A percentile compares a stretch with the other conserved stretches of the same genome.
Conservation (phyloP, 92 coral and sea anemone species). For the Paragorgia papillata region DNA sequence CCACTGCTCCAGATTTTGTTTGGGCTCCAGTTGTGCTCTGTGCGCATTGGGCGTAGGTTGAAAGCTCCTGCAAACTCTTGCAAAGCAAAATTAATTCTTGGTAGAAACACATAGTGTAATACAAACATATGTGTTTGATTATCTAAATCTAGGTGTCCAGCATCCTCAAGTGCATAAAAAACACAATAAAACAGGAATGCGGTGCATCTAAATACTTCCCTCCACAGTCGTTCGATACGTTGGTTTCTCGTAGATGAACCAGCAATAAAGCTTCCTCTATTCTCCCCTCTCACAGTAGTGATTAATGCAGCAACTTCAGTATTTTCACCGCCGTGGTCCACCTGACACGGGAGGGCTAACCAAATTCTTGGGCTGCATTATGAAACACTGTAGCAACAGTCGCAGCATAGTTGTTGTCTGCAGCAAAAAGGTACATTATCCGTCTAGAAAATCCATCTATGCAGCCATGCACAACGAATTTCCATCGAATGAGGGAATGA, state of each 20-base stretch:
- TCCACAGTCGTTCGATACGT: conserved; percentile 57
- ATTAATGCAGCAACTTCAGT: conserved; percentile 50
- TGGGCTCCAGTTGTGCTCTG: conserved; percentile 67
- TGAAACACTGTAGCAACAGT: conserved; percentile 49
- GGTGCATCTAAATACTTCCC: conserved; percentile 49
- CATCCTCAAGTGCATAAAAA: conserved; percentile 60
- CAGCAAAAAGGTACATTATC: conserved; percentile 56
- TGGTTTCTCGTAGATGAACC: conserved; percentile 62
- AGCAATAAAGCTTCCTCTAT: conserved; percentile 60
- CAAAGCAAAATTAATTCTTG: conserved; percentile 52
- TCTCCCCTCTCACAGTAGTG: conserved; percentile 44
- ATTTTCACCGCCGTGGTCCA: too few species aligned
- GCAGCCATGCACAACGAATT: conserved; percentile 53
- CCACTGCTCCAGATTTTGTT: conserved; percentile 62
- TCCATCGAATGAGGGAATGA: conserved; percentile 48
- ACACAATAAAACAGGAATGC: conserved; percentile 57
- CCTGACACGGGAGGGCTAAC: conserved; percentile 62
- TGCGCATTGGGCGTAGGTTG: conserved; percentile 59
- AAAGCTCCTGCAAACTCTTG: conserved; percentile 58
- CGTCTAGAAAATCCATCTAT: conserved; percentile 61
- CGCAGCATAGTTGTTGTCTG: conserved; percentile 54
- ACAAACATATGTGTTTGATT: conserved; percentile 52
- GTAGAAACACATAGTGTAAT: conserved; percentile 62
- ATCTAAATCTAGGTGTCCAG: conserved; percentile 54
- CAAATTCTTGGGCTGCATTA: conserved; percentile 33